These are phyloP conservation scores for Astropecten irregularis DNA, from an alignment of 53 echinoderm and acorn worm species.

Conservation along the genomic window DNA sequence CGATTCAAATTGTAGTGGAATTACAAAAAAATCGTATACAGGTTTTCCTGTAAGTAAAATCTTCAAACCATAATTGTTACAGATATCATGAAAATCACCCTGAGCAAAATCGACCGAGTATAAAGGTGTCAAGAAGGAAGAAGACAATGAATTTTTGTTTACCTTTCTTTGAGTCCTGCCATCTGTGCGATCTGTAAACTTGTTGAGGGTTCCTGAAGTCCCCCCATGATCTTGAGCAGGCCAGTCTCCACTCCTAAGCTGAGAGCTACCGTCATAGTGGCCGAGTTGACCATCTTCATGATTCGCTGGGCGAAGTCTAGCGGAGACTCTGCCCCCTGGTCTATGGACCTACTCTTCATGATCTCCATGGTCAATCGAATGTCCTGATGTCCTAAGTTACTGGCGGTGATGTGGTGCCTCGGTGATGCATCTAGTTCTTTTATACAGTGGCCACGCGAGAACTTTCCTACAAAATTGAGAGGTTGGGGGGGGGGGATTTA, in stretches of 20 bases:
- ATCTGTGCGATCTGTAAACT: conserved; percentile 88
- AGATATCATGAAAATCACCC: no score
- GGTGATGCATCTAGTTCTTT: conserved; percentile 2
- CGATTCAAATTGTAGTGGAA: no score
- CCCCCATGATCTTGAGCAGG: conserved; percentile 79
- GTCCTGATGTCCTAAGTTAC: not conserved
- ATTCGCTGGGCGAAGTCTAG: conserved; percentile 83
- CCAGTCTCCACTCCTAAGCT: conserved; percentile 81
- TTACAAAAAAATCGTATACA: no score
- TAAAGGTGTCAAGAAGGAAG: no score
- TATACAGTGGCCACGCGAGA: conserved; percentile 29
- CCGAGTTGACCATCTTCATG: conserved; percentile 85
- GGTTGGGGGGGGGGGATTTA: no score
- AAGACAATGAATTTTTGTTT: no score
- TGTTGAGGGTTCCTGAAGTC: conserved; percentile 77
- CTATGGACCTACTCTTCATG: conserved; percentile 40
- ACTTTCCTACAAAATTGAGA: not conserved
- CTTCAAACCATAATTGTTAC: no score
- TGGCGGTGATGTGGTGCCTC: not conserved
- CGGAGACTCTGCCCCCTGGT: conserved; percentile 57
- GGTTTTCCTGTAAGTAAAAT: no score
- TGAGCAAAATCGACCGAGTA: no score
- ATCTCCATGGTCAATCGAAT: conserved; percentile 32
- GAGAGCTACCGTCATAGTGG: conserved; percentile 73
- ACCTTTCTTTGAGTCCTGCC: conserved; percentile 98